A percentile compares a stretch with the other conserved stretches of the same genome.
phyloP scores from a whole-genome alignment of 2,113 vertebrate species.

The Heloderma charlesbogerti region DNA sequence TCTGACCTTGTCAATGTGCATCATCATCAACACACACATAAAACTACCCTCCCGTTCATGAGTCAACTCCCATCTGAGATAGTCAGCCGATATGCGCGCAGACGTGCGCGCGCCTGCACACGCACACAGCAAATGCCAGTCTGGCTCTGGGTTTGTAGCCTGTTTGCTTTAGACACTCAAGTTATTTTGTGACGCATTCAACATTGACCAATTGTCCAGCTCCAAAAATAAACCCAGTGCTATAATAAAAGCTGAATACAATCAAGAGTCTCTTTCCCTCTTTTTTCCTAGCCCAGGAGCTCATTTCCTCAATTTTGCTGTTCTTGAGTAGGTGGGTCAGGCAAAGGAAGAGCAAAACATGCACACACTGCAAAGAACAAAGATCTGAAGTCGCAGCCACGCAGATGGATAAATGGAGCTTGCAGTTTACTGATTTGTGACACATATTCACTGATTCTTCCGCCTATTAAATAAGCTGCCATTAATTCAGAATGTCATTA shows the following conservation, averaged over 20 bases:
- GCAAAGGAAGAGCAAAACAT: not conserved
- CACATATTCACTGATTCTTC: constrained; percentile 13
- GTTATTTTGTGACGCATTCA: not conserved
- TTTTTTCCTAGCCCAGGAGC: not conserved
- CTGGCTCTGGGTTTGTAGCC: not conserved
- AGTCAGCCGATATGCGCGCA: not conserved
- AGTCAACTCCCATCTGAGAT: constrained; percentile 29
- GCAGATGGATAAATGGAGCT: not conserved
- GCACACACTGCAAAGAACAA: not conserved
- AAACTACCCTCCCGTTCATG: constrained; percentile 10
- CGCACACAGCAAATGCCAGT: not conserved
- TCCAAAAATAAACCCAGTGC: constrained; percentile 8
- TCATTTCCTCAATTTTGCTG: not conserved
- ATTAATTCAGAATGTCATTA: constrained; percentile 20
- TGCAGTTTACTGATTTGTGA: constrained; percentile 22
- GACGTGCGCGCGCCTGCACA: not conserved
- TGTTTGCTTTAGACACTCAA: not conserved
- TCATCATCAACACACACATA: constrained; percentile 27
- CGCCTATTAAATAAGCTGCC: not conserved
- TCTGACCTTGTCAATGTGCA: constrained; percentile 30
- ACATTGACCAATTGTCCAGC: not conserved
- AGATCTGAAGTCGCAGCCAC: not conserved
- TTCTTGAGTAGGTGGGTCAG: not conserved
- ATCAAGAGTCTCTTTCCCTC: not conserved
- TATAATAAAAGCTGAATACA: not conserved